Evolutionary conservation across 2,888 invertebrate genomes (phyloP).

Genomic region (Spisula subtruncata): DNA sequence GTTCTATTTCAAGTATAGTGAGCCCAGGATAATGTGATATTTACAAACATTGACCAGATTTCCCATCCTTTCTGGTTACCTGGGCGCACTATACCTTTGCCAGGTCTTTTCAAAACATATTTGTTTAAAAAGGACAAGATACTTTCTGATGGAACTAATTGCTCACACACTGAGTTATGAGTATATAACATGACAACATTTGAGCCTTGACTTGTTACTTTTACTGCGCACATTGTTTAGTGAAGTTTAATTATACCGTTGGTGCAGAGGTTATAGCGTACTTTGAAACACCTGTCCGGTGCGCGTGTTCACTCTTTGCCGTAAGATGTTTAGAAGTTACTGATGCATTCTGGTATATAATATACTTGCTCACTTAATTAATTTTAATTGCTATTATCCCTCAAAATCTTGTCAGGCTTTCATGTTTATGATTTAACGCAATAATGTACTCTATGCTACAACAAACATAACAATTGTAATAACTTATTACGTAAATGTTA

Average conservation of each 20-base stretch:
- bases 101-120: no score
- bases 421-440: neutral
- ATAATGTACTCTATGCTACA: neutral
- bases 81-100: no score
- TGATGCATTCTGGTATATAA: slow-evolving; percentile 2
- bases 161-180: no score
- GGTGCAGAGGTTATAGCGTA: neutral
- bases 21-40: no score
- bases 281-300: neutral
- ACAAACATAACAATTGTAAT: neutral
- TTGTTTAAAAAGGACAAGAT: no score
- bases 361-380: slow-evolving; percentile 7
- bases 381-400: slow-evolving; percentile 11
- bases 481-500: neutral
- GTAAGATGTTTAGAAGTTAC: slow-evolving; percentile 1
- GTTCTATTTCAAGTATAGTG: no score
- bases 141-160: no score
- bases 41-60: no score
- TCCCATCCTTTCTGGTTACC: no score
- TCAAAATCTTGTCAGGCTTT: neutral
- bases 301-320: neutral
- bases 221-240: neutral
- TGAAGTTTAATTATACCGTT: neutral
- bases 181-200: no score
- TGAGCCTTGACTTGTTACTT: no score